These are phyloP conservation scores for Emydoidea blandingii DNA, from an alignment of 2,797 vertebrate species.

Conservation along the genomic window DNA sequence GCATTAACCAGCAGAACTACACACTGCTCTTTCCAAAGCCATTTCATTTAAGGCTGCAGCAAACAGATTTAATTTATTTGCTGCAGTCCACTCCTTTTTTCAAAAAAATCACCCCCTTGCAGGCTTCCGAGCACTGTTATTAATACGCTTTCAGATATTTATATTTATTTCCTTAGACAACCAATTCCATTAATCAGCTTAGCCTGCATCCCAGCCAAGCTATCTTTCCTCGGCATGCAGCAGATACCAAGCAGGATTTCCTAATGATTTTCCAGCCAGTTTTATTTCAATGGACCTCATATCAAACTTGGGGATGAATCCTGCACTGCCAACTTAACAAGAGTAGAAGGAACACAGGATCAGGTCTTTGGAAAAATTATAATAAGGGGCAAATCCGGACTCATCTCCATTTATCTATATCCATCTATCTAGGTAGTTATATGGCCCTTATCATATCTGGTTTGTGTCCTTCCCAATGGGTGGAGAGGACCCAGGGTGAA, in stretches of 20 bases:
- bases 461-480: not conserved
- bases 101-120: slow-evolving; percentile 3
- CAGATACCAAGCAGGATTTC: slow-evolving; percentile 39
- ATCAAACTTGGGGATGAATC: slow-evolving; percentile 11
- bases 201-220: slow-evolving; percentile 14
- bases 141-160: slow-evolving; percentile 29
- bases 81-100: slow-evolving; percentile 30
- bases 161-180: slow-evolving; percentile 55
- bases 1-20: not conserved
- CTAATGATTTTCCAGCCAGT: slow-evolving; percentile 49
- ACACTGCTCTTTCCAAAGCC: not conserved
- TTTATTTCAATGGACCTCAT: slow-evolving; percentile 46
- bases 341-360: not conserved
- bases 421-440: not conserved
- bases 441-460: not conserved
- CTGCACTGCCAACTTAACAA: not conserved
- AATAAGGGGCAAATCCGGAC: not conserved
- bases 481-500: not conserved
- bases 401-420: not conserved
- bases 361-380: not conserved
- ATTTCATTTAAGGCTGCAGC: not conserved
- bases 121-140: not conserved
- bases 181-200: slow-evolving; percentile 48
- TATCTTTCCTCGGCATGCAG: slow-evolving; percentile 23
- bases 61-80: slow-evolving; percentile 29